Evolutionary conservation across 2,113 vertebrate species (phyloP).

Genomic region (Nycticryphes semicollaris): DNA sequence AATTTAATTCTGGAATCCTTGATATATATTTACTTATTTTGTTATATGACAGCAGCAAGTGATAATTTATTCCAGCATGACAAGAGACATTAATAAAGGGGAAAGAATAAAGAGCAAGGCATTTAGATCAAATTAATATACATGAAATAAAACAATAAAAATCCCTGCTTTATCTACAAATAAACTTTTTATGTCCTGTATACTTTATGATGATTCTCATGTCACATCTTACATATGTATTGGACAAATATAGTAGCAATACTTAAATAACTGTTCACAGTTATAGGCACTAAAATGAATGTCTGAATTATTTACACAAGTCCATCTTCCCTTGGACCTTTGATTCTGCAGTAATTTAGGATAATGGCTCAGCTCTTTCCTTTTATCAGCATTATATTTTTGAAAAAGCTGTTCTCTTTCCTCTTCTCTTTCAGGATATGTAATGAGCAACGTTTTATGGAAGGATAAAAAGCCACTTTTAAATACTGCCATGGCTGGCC

Average conservation of each 20-base stretch:
- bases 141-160: conserved; percentile 24
- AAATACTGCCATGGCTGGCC: neutral
- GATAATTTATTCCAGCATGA: conserved; percentile 39
- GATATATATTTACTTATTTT: conserved; percentile 25
- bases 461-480: neutral
- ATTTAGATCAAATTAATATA: conserved; percentile 38
- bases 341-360: neutral
- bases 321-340: neutral
- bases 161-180: neutral
- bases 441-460: neutral
- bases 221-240: neutral
- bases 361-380: neutral
- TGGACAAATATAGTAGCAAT: neutral
- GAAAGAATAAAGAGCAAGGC: conserved; percentile 25
- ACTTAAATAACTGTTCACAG: neutral
- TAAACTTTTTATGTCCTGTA: conserved; percentile 3
- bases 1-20: conserved; percentile 23
- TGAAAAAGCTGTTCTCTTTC: neutral
- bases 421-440: neutral
- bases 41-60: conserved; percentile 7
- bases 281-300: neutral
- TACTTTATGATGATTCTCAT: neutral
- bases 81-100: conserved; percentile 23
- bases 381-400: neutral
- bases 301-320: neutral